Base-by-base conservation (phyloP, 2,113 vertebrate genomes). In the Gnathonemus longibarbis region DNA sequence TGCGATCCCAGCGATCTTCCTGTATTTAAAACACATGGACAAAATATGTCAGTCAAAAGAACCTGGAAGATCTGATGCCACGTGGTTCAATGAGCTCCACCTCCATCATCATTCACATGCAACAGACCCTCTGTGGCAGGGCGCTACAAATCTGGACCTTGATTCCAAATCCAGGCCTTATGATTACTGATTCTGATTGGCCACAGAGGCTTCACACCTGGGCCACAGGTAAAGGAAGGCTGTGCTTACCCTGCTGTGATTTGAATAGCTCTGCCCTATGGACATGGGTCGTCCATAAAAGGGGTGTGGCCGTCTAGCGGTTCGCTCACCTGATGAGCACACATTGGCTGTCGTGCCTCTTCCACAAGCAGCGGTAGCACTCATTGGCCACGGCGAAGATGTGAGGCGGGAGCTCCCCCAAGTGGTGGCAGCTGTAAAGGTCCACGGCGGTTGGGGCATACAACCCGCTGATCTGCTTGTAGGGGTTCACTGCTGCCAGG, bases 321-420 rank as follows among this genome's bases (percentile, higher is more conserved):
- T 13, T 1, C 17, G 10, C 93, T 94, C 90, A 98, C 97, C 97
- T 98, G 93, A 98, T 98, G 88, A 98, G 97, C n/a, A 98, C 97
- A 94, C 97, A 98, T 92, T 98, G 97, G 94, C 97, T 98, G 96
- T 98, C 97, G 8, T 97, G 96, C 88, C 97, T 96, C 94, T 98
- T 98, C 97, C 97, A 98, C 93, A 98, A 94, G 94, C 97, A 98
- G 95, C 97, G 94, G 96, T 98, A 98, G 91, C 97, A 98, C 95
- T 98, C 97, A 0, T 97, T 98, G 92, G 97, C 97, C 0, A 97
- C 96, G 13, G 97, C 97, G n/a, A 97, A 98, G 90, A 98, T 97
- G 53, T 98, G 97, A 87, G 97, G 97, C 11, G 97, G 97, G 91
- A 98, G 96, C 94, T 98, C 97, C 62, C 97, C 97, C 95, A 98